Percentiles rank a stretch among this genome's conserved stretches.
Evolutionary conservation across 2,113 vertebrate genomes (phyloP).

Genomic region (Euleptes europaea): DNA sequence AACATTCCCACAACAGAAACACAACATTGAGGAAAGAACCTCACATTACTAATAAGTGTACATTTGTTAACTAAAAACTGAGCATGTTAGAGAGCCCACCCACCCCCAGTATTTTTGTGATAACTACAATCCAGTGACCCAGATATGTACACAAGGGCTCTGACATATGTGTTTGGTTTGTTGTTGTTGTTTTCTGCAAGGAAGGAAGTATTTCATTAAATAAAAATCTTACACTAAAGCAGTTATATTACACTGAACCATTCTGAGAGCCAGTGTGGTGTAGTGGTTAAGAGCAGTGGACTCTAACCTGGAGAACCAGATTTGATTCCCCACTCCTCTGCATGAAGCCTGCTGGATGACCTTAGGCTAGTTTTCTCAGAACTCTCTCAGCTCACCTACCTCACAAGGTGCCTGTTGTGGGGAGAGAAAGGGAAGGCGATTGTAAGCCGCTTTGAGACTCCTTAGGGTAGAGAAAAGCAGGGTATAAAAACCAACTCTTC

Average conservation of each 20-base stretch:
- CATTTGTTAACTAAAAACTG: neutral
- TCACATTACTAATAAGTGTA: neutral
- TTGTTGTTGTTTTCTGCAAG: neutral
- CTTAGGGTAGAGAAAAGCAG: too few relatives aligned
- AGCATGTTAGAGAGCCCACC: neutral
- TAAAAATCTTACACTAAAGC: neutral
- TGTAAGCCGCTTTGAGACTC: too few relatives aligned
- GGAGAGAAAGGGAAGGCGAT: too few relatives aligned
- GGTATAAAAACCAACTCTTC: too few relatives aligned
- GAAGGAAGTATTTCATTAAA: neutral
- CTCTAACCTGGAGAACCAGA: too few relatives aligned
- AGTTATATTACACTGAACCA: neutral
- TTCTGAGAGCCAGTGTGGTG: too few relatives aligned
- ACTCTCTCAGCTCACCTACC: too few relatives aligned
- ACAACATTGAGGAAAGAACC: neutral
- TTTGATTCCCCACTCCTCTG: too few relatives aligned
- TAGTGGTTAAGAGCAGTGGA: neutral
- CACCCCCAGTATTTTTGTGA: neutral
- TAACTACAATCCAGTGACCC: too few relatives aligned
- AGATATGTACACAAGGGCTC: neutral
- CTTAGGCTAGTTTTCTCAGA: too few relatives aligned
- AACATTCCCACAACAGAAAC: neutral
- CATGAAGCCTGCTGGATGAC: too few relatives aligned
- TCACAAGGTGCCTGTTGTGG: too few relatives aligned
- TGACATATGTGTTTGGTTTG: neutral